Evolutionary conservation across 2,113 vertebrate genomes (phyloP).

Genomic region (Lepisosteus osseus): DNA sequence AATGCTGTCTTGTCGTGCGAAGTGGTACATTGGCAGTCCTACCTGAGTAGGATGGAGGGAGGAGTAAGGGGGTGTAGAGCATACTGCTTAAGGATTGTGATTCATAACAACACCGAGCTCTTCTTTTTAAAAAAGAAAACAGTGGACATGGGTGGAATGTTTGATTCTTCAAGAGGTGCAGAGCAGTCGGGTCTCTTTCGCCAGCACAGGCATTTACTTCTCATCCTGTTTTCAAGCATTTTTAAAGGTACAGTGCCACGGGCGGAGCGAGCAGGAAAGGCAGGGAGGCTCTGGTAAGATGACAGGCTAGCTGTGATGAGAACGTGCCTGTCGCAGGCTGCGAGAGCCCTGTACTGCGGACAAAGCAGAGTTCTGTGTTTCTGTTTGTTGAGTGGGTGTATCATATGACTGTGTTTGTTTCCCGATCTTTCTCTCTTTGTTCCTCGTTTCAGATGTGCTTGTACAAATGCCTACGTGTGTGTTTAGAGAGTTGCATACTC

Average conservation of each 20-base stretch:
- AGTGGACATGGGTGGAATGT: conserved; percentile 28
- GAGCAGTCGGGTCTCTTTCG: background rate
- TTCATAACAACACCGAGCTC: background rate
- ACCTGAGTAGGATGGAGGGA: conserved; percentile 28
- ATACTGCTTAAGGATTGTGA: background rate
- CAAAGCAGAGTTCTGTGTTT: no score
- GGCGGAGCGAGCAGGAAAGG: background rate
- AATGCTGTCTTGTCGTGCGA: conserved; percentile 43
- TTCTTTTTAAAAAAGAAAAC: conserved; percentile 28
- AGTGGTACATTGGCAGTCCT: conserved; percentile 17
- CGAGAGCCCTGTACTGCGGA: no score
- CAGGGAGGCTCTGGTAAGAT: no score
- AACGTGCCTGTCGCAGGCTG: no score
- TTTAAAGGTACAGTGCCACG: background rate
- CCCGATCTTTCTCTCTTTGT: no score
- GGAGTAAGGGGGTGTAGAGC: conserved; percentile 4
- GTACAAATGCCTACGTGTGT: no score
- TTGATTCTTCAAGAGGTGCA: background rate
- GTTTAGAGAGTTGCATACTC: no score
- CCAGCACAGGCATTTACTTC: background rate
- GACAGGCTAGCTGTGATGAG: no score
- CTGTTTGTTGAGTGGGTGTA: no score
- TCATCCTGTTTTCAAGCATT: background rate
- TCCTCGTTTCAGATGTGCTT: no score
- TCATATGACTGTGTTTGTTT: no score